Evolutionary conservation across 2,113 vertebrate genomes (phyloP).

Genomic region (Bostrychus sinensis): DNA sequence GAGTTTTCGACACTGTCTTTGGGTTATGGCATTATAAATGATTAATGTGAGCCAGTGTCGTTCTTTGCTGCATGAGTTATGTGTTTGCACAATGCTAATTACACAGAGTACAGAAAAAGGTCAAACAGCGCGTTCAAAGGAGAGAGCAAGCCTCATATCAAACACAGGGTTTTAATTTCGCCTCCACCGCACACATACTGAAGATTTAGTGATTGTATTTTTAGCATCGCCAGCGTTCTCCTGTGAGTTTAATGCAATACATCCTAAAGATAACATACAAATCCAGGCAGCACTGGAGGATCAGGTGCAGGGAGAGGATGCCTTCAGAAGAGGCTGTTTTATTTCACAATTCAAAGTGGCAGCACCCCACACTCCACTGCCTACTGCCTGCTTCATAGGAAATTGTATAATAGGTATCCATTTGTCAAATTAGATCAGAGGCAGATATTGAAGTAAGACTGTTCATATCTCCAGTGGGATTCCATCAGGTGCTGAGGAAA

Average conservation of each 20-base stretch:
- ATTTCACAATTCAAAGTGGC: constrained; percentile 67
- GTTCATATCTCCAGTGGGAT: constrained; percentile 62
- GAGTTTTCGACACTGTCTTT: constrained; percentile 4
- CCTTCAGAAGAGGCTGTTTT: constrained; percentile 41
- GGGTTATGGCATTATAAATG: constrained; percentile 18
- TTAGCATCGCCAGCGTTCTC: constrained; percentile 35
- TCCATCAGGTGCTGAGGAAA: constrained; percentile 52
- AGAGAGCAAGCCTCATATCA: constrained; percentile 21
- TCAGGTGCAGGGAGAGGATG: constrained; percentile 34
- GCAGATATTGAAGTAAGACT: constrained; percentile 66
- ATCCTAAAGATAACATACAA: constrained; percentile 49
- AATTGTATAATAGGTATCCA: constrained; percentile 65
- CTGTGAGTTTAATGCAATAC: constrained; percentile 46
- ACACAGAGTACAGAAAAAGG: constrained; percentile 51
- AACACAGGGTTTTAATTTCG: constrained; percentile 22
- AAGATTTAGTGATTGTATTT: constrained; percentile 28
- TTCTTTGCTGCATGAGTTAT: constrained; percentile 37
- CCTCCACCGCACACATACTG: constrained; percentile 19
- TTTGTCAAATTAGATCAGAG: constrained; percentile 76
- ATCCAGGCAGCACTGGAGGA: constrained; percentile 43
- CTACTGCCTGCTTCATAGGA: constrained; percentile 49
- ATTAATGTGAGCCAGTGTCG: constrained; percentile 53
- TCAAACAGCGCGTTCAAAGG: constrained; percentile 56
- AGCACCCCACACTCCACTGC: constrained; percentile 36
- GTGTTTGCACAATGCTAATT: constrained; percentile 69